These are phyloP conservation scores for Synchiropus splendidus DNA, from an alignment of 2,113 vertebrate genomes.

Conservation along the genomic window DNA sequence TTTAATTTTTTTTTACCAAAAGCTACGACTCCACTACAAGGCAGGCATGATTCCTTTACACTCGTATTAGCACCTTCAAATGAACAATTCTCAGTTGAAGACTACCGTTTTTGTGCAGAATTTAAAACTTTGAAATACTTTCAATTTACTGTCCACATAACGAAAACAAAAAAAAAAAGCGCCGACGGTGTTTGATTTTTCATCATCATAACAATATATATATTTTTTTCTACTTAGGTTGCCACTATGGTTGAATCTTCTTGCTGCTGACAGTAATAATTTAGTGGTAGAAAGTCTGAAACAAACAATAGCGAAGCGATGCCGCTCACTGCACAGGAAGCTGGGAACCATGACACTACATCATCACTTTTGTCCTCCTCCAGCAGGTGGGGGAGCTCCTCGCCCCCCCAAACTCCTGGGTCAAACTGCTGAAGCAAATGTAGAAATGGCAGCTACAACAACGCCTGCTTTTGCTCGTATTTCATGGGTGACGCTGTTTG, in stretches of 20 bases:
- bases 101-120: constrained; percentile 88
- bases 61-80: constrained; percentile 93
- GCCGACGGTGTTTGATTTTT: constrained; percentile 70
- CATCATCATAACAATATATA: constrained; percentile 65
- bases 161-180: constrained; percentile 73
- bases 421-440: constrained; percentile 77
- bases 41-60: constrained; percentile 88
- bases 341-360: constrained; percentile 85
- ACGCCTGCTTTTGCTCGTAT: too few species aligned
- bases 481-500: too few species aligned
- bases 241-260: constrained; percentile 47
- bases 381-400: constrained; percentile 27
- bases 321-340: constrained; percentile 93
- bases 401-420: constrained; percentile 37
- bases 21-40: constrained; percentile 92
- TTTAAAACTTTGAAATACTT: constrained; percentile 87
- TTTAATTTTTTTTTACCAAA: constrained; percentile 67
- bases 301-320: constrained; percentile 89
- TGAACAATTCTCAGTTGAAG: constrained; percentile 83
- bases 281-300: constrained; percentile 91
- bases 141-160: constrained; percentile 59
- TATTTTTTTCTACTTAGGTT: constrained; percentile 53
- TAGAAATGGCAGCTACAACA: constrained; percentile 2
- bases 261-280: constrained; percentile 77
- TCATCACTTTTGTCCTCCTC: constrained; percentile 65